Conservation (phyloP, 2,797 vertebrate species). For the Lutjanus argentimaculatus region DNA sequence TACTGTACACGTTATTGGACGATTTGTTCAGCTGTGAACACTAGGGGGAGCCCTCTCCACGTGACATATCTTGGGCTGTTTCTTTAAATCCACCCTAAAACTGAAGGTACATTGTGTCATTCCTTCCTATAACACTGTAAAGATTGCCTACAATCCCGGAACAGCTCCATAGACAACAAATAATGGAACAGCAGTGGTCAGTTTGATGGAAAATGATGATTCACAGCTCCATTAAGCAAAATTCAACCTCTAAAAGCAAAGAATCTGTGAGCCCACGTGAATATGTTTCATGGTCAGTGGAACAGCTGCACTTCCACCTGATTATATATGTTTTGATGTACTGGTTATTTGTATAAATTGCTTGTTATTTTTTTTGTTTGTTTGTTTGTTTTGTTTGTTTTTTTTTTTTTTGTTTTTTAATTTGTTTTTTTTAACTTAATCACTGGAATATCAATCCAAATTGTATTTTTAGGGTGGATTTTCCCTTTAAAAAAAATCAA, state of each 20-base stretch:
- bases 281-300: background rate
- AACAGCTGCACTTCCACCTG: background rate
- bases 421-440: background rate
- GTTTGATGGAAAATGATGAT: background rate
- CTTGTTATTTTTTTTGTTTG: background rate
- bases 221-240: background rate
- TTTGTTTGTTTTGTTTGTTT: no score
- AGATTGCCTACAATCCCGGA: background rate
- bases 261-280: background rate
- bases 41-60: slow-evolving; percentile 68
- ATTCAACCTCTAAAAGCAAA: background rate
- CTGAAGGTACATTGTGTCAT: background rate
- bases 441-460: background rate
- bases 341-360: background rate
- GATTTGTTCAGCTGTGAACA: slow-evolving; percentile 25
- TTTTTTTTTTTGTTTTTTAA: background rate
- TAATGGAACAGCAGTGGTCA: background rate
- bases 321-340: slow-evolving; percentile 9
- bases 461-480: slow-evolving; percentile 15
- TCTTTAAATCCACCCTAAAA: slow-evolving; percentile 27
- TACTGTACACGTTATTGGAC: background rate
- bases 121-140: background rate
- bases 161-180: background rate
- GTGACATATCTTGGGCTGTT: background rate
- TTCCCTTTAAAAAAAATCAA: slow-evolving; percentile 5